Conservation (phyloP, 2,797 vertebrate genomes). For the Mergus octosetaceus region DNA sequence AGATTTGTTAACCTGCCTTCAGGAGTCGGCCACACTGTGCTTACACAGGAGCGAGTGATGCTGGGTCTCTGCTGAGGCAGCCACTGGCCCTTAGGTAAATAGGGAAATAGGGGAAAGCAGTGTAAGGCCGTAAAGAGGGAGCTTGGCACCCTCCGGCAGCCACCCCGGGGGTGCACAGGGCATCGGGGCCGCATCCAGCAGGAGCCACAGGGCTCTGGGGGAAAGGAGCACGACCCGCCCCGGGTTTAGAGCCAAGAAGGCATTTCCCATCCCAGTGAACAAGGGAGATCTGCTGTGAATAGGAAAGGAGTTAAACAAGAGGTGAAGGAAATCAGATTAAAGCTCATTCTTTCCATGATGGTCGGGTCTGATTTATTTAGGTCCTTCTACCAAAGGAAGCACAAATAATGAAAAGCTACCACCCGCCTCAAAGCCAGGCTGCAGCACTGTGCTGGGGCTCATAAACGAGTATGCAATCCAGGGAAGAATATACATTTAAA, state of each 20-base stretch:
- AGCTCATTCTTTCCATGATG: conserved; percentile 38
- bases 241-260: background rate
- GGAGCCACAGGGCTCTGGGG: background rate
- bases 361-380: background rate
- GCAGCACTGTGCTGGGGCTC: rapidly evolving
- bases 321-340: conserved; percentile 55
- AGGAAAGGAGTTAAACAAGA: conserved; percentile 26
- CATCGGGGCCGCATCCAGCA: background rate
- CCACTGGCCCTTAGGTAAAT: background rate
- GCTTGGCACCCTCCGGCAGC: too few relatives aligned
- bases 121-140: too few relatives aligned
- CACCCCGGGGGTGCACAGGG: too few relatives aligned
- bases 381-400: background rate
- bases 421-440: background rate
- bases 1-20: background rate
- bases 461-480: rapidly evolving
- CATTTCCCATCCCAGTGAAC: background rate
- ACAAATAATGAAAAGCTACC: background rate
- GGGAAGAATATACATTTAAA: background rate
- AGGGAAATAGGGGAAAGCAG: too few relatives aligned
- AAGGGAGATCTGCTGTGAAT: conserved; percentile 5
- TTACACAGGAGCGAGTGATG: background rate
- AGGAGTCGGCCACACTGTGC: background rate
- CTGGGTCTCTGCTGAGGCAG: background rate
- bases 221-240: background rate